Evolutionary conservation across 2,113 vertebrate genomes (phyloP), one percentile per base, ranked within the genome.

Genomic region (Scortum barcoo): DNA sequence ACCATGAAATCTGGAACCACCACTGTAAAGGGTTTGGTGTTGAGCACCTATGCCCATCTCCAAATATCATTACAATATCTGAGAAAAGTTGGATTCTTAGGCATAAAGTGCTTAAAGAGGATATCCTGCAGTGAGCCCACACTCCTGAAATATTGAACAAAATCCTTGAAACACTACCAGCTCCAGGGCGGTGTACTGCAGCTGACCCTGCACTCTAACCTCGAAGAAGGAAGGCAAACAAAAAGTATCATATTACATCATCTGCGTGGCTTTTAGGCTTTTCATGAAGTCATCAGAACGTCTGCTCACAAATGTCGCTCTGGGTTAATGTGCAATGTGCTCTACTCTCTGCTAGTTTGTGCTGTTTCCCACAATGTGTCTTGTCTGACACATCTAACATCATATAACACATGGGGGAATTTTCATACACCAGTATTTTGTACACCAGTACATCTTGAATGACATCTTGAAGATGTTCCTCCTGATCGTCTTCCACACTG

Each of bases 141-240:
- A 7, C 22, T 5, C 12, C 58, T 67, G 19, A 66, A 90, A 68
- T 12, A 44, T 19, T 46, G 12, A 77, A 24, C 19, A 70, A 79
- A 74, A 7, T n/a, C 1, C 33, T 22, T 62, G 1, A 5, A 69
- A 56, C 4, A 2, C 22, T 36, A 14, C 36, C 56, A 68, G 16
- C 44, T 78, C 1, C 3, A 19, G 51, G 40, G 3, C 12, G 2
- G 5, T 61, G 26, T 72, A 3, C 65, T 65, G 30, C 20, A 28
- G 38, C 40, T 88, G 72, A 91, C 70, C 54, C 58, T 78, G 24
- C 36, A 42, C 77, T 69, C 24, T 50, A 40, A 70, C 50, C 69
- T 61, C 61, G 14, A 42, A 60, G 51, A 78, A 61, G 33, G 30
- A 78, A 53, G 24, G 28, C 50, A 44, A 76, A 65, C 13, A 74